Conservation (phyloP, 2,888 invertebrate genomes). For the Tupiocoris notatus region DNA sequence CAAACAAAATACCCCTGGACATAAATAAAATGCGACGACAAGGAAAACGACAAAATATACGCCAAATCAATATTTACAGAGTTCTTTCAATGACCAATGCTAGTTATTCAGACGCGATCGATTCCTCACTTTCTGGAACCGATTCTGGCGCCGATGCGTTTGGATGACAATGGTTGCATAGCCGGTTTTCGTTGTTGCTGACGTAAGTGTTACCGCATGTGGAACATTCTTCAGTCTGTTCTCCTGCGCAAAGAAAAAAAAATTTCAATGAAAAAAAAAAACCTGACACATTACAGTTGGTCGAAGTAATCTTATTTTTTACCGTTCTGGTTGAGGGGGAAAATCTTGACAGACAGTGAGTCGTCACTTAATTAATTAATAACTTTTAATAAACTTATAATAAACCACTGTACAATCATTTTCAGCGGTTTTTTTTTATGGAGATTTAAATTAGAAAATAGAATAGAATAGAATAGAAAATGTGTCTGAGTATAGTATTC, state of each 20-base stretch:
- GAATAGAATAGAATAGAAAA: too few species aligned
- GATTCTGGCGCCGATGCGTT: conserved; percentile 8
- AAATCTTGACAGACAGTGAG: too few species aligned
- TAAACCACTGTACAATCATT: too few species aligned
- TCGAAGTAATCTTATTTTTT: too few species aligned
- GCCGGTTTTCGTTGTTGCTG: conserved; percentile 21
- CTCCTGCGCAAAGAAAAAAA: conserved; percentile 59
- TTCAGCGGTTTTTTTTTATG: too few species aligned
- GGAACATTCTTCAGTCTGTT: conserved; percentile 62
- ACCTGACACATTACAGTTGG: too few species aligned
- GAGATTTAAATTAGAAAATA: too few species aligned
- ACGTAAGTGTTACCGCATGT: conserved; percentile 59
- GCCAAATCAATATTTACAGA: neutral
- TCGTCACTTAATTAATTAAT: too few species aligned
- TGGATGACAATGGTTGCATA: conserved; percentile 35
- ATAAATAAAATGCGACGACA: neutral
- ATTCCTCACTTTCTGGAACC: conserved; percentile 38
- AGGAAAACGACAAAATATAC: neutral
- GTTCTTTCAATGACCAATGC: neutral
- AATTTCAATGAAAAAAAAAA: too few species aligned
- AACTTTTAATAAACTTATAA: too few species aligned
- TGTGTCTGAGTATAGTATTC: too few species aligned
- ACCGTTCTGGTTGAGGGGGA: too few species aligned
- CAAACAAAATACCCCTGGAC: neutral
- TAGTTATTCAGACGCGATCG: conserved; percentile 37